A percentile compares a stretch with the other conserved stretches of the same genome.
phyloP scores from a whole-genome alignment of 1,140 invertebrate genomes.

The Ceratosolen solmsi region DNA sequence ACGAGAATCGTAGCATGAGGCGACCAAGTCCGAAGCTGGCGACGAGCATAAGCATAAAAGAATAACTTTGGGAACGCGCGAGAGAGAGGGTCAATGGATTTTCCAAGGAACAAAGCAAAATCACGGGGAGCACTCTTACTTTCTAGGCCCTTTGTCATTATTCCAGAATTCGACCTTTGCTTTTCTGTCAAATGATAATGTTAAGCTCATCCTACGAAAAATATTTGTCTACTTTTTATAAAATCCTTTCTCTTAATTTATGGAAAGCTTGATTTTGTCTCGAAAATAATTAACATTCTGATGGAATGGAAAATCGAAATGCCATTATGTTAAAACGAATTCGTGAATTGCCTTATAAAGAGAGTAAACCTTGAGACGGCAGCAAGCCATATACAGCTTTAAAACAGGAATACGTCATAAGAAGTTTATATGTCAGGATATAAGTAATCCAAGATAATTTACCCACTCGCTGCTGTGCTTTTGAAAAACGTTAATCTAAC shows the following conservation, averaged over 20 bases:
- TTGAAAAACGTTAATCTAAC: background rate
- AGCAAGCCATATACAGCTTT: background rate
- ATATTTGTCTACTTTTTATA: too few relatives aligned
- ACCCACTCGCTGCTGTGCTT: background rate
- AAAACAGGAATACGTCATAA: background rate
- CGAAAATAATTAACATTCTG: background rate
- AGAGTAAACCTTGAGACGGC: background rate
- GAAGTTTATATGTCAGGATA: background rate
- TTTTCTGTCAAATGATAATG: background rate
- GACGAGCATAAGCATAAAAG: background rate
- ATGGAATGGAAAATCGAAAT: background rate
- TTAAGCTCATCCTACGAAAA: too few relatives aligned
- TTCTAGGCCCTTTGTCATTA: background rate
- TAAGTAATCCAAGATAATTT: background rate
- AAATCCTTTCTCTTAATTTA: too few relatives aligned
- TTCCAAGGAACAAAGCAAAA: background rate
- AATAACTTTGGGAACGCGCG: background rate
- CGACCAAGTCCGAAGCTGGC: background rate
- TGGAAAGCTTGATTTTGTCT: too few relatives aligned
- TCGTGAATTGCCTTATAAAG: background rate
- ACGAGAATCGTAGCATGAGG: too few relatives aligned
- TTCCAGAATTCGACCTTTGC: background rate
- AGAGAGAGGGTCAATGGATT: background rate
- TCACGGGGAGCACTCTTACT: background rate
- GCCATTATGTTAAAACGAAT: background rate